Evolutionary conservation across 2,888 invertebrate species (phyloP), one percentile per base, ranked within the genome.

Genomic region (Allygus modestus): DNA sequence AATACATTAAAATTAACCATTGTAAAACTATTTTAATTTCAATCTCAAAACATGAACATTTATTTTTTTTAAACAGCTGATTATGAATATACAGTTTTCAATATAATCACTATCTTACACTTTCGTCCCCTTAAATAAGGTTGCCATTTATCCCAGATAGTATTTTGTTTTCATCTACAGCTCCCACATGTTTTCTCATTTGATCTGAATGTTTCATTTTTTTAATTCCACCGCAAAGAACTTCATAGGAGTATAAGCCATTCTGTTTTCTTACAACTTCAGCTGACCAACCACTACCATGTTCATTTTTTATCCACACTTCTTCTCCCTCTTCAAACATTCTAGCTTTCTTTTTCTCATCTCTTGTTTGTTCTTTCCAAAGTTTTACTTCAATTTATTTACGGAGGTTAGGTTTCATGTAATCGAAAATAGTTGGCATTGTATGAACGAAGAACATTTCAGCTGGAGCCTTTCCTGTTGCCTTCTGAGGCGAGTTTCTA

Each of bases 401-500:
- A 28, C 51, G 51, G 5, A 46, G 23, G 17, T 73, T 73, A 7
- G 73, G 73, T 73, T 4, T 73, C 23, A 73, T 73, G 23, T 51
- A 51, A 12, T 73, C 33, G 15, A 71, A 71, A 28, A 71, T 20
- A 1, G 77, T 77, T 23, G 26, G 9, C 26, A 77, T 46, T 51
- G 51, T 23, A 11, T 46, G 41, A 12, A 31, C 84, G 33, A 69
- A 33, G 43, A 84, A 65, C 46, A 81, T 4, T 41, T 84, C 81
- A 31, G 61, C 65, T 43, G 84, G 37, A 41, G 84, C 31, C 23
- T 7, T 46, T 28, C 75, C 58, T 58, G 69, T 46, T 28, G 41
- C 83, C 51, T 65, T 79, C 58, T 84, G 65, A 2, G 84, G 84
- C 7, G 81, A 20, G 33, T 81, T 84, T 41, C 84, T 37, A 31